Evolutionary conservation across 2,113 vertebrate species (phyloP).

Genomic region (Macquaria australasica): DNA sequence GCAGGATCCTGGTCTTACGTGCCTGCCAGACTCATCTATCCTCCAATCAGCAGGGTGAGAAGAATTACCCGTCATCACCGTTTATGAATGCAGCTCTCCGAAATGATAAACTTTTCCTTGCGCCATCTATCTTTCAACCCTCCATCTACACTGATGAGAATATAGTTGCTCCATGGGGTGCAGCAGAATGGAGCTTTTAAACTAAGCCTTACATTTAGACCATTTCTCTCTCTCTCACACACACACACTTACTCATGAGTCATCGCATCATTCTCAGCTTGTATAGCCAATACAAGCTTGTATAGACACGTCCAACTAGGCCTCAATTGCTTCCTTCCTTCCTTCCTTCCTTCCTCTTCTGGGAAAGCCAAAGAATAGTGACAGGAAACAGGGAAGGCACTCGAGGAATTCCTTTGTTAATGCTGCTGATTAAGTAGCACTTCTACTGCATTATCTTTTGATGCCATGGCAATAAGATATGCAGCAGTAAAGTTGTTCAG

Average conservation of each 20-base stretch:
- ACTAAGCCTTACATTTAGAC: not conserved
- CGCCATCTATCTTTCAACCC: not conserved
- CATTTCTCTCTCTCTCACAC: not conserved
- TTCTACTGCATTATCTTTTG: not conserved
- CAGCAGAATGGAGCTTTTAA: not conserved
- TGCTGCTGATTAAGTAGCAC: constrained; percentile 38
- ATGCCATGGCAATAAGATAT: constrained; percentile 20
- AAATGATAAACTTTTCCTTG: not conserved
- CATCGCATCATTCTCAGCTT: constrained; percentile 38
- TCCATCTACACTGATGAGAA: not conserved
- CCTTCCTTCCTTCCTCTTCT: constrained; percentile 76
- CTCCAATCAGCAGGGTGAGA: constrained; percentile 43
- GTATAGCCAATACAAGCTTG: constrained; percentile 24
- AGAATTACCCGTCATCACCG: constrained; percentile 15
- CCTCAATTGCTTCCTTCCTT: constrained; percentile 78
- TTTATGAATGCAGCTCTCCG: constrained; percentile 14
- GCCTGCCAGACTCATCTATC: constrained; percentile 25
- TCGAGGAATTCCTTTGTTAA: constrained; percentile 66
- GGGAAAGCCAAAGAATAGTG: constrained; percentile 44
- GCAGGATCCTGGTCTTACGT: not conserved
- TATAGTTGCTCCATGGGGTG: not conserved
- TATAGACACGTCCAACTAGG: constrained; percentile 40
- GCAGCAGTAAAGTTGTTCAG: constrained; percentile 20
- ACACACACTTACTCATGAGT: constrained; percentile 7
- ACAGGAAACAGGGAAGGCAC: constrained; percentile 55